These are phyloP conservation scores for Gambusia holbrooki DNA, from an alignment of 2,113 vertebrate genomes.

Conservation along the genomic window DNA sequence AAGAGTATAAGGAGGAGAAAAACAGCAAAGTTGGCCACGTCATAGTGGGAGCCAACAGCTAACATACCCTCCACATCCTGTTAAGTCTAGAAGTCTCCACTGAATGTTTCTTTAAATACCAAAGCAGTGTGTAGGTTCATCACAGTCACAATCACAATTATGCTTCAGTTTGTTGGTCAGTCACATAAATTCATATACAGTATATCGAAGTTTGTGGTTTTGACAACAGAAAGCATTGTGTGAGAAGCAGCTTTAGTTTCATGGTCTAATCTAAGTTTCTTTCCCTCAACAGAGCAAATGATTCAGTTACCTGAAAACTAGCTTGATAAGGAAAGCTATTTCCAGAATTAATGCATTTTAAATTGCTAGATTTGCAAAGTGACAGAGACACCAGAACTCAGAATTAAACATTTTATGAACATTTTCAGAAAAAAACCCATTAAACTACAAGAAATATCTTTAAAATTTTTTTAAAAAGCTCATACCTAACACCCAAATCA, in stretches of 20 bases:
- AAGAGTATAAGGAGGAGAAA: no score
- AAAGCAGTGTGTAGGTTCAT: background rate
- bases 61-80: no score
- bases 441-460: slow-evolving; percentile 8
- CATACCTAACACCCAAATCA: slow-evolving; percentile 26
- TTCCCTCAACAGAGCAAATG: slow-evolving; percentile 34
- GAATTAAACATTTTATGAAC: slow-evolving; percentile 45
- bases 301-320: slow-evolving; percentile 46
- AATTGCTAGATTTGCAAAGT: slow-evolving; percentile 23
- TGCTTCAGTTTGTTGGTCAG: slow-evolving; percentile 28
- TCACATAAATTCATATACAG: no score
- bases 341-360: slow-evolving; percentile 38
- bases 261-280: slow-evolving; percentile 24
- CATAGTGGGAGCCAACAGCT: no score
- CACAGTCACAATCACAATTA: background rate
- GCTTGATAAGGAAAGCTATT: slow-evolving; percentile 30
- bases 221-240: no score
- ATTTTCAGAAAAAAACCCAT: slow-evolving; percentile 28
- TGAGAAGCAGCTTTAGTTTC: no score
- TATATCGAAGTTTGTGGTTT: no score
- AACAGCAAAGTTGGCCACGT: no score
- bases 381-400: slow-evolving; percentile 26
- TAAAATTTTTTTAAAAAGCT: no score
- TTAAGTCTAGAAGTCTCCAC: no score
- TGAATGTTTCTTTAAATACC: no score